phyloP scores from a whole-genome alignment of 2,113 vertebrate genomes.

The Mormoops blainvillei region DNA sequence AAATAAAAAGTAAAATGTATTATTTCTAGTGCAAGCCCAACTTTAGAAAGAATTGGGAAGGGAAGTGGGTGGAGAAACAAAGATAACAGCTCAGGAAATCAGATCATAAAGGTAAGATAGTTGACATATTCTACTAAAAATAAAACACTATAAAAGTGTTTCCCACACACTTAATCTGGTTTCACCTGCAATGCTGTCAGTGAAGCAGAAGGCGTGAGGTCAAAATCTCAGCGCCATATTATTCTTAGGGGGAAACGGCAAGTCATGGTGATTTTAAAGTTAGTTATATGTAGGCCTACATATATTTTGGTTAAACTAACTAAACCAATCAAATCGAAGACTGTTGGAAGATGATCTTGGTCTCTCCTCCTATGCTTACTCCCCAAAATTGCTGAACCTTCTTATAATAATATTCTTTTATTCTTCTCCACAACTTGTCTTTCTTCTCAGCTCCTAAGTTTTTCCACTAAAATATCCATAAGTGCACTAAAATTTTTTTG shows the following conservation, averaged over 20 bases:
- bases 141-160: constrained; percentile 12
- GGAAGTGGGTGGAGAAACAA: constrained; percentile 30
- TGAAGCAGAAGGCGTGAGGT: constrained; percentile 26
- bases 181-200: constrained; percentile 50
- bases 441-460: neutral
- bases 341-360: neutral
- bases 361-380: neutral
- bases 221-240: constrained; percentile 1
- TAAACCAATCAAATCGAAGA: neutral
- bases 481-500: neutral
- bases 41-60: constrained; percentile 38
- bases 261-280: neutral
- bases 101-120: constrained; percentile 27
- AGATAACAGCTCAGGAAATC: constrained; percentile 51
- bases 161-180: constrained; percentile 51
- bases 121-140: constrained; percentile 47
- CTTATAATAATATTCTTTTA: neutral
- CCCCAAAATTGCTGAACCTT: neutral
- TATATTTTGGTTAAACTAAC: neutral
- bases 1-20: neutral
- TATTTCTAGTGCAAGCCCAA: constrained; percentile 10
- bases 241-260: neutral
- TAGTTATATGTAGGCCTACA: neutral
- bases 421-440: neutral
- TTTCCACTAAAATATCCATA: neutral